Conservation (phyloP, 2,888 invertebrate species). For the Chrysolina haemoptera region DNA sequence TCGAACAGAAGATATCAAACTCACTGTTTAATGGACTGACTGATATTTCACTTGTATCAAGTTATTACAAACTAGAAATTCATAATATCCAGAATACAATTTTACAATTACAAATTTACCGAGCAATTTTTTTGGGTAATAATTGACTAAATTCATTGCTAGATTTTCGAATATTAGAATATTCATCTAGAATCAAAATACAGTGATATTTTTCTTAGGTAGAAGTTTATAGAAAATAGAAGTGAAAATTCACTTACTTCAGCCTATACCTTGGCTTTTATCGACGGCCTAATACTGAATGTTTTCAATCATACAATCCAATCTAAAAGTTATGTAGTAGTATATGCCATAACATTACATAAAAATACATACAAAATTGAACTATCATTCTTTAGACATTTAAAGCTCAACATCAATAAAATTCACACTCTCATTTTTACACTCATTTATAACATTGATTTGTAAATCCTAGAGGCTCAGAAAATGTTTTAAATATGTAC, state of each 20-base stretch:
- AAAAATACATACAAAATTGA: conserved; percentile 18
- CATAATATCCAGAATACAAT: too few relatives aligned
- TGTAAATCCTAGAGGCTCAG: conserved; percentile 23
- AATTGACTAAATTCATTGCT: conserved; percentile 2
- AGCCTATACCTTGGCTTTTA: not conserved
- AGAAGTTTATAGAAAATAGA: not conserved
- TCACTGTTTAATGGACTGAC: too few relatives aligned
- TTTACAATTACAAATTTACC: not conserved
- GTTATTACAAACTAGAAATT: too few relatives aligned
- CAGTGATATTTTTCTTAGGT: too few relatives aligned
- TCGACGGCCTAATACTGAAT: not conserved
- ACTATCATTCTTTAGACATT: conserved; percentile 34
- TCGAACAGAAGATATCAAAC: too few relatives aligned
- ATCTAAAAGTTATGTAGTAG: not conserved
- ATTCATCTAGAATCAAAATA: not conserved
- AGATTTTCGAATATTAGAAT: not conserved
- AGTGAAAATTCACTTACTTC: not conserved
- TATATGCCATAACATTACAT: conserved; percentile 20
- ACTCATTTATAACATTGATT: conserved; percentile 27
- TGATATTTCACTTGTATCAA: not conserved
- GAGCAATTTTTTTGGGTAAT: not conserved
- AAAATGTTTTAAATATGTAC: conserved; percentile 26
- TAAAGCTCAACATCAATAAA: conserved; percentile 42
- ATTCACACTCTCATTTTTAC: conserved; percentile 36
- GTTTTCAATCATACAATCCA: not conserved